Evolutionary conservation across 2,113 vertebrate genomes (phyloP).

Genomic region (Formicarius rufipectus): DNA sequence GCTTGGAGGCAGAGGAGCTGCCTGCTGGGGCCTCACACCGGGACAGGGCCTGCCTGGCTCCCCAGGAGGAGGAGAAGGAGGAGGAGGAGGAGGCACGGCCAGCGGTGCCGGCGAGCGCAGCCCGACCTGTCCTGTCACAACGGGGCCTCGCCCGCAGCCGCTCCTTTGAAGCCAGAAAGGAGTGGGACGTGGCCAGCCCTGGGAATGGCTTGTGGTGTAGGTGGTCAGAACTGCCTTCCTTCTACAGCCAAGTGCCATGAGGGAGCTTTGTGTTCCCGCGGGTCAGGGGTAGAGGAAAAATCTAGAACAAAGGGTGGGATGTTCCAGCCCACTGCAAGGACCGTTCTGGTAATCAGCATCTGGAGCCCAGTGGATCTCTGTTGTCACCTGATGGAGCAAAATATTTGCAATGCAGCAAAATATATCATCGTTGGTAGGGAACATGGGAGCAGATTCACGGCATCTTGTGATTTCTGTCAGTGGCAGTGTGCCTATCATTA

Average conservation of each 20-base stretch:
- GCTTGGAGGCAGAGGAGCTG: background rate
- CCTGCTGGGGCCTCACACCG: fast-evolving
- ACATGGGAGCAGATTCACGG: background rate
- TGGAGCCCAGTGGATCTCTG: background rate
- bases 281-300: background rate
- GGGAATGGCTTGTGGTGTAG: background rate
- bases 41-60: background rate
- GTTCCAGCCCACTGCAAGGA: background rate
- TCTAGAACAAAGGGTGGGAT: background rate
- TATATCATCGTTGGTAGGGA: background rate
- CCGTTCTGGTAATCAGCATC: background rate
- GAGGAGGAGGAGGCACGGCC: fast-evolving
- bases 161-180: background rate
- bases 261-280: fast-evolving
- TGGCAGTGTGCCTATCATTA: background rate
- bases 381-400: background rate
- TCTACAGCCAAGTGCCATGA: fast-evolving
- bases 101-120: fast-evolving
- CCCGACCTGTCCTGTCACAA: background rate
- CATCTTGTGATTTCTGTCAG: background rate
- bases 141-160: fast-evolving
- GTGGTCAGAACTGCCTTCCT: background rate
- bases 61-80: background rate
- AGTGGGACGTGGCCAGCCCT: background rate
- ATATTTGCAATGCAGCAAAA: background rate